Percentiles rank a stretch among this genome's conserved stretches.
These are phyloP conservation scores for Agrochola circellaris DNA, from an alignment of 2,888 invertebrate species.

Conservation along the genomic window DNA sequence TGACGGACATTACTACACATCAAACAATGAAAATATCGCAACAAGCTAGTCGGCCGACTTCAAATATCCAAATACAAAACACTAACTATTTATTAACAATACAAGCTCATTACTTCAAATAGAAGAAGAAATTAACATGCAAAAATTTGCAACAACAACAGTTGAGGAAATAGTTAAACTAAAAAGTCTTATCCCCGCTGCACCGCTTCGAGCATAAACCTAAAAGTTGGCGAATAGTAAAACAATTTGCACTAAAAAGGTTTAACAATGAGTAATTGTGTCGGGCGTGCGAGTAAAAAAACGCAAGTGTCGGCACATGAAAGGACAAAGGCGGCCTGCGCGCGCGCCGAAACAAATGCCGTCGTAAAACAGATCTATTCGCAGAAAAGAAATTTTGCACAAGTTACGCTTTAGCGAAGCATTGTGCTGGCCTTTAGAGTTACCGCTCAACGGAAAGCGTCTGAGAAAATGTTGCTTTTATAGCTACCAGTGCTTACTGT, in stretches of 20 bases:
- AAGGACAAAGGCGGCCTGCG: slow-evolving; percentile 71
- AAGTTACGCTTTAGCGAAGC: slow-evolving; percentile 68
- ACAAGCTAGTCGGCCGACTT: slow-evolving; percentile 53
- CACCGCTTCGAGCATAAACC: slow-evolving; percentile 44
- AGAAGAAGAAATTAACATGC: slow-evolving; percentile 55
- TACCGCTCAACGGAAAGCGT: slow-evolving; percentile 53
- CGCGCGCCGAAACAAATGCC: slow-evolving; percentile 79
- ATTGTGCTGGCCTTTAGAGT: slow-evolving; percentile 58
- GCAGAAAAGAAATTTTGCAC: slow-evolving; percentile 89
- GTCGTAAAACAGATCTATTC: slow-evolving; percentile 84
- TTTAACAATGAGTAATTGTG: slow-evolving; percentile 73
- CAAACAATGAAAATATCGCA: slow-evolving; percentile 56
- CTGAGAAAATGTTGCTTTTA: slow-evolving; percentile 54
- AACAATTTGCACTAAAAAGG: slow-evolving; percentile 79
- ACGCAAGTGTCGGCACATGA: slow-evolving; percentile 74
- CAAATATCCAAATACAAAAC: slow-evolving; percentile 52
- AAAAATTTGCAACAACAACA: slow-evolving; percentile 47
- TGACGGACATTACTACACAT: slow-evolving; percentile 54
- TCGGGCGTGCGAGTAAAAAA: slow-evolving; percentile 59
- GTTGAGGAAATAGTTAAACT: slow-evolving; percentile 51
- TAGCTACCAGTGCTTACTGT: slow-evolving; percentile 57
- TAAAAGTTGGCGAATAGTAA: slow-evolving; percentile 70
- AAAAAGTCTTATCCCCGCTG: slow-evolving; percentile 52
- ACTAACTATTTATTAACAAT: slow-evolving; percentile 57
- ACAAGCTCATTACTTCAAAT: slow-evolving; percentile 59